A percentile compares a stretch with the other conserved stretches of the same genome.
Evolutionary conservation across 2,113 vertebrate species (phyloP).

Genomic region (Platycercus adscitus): DNA sequence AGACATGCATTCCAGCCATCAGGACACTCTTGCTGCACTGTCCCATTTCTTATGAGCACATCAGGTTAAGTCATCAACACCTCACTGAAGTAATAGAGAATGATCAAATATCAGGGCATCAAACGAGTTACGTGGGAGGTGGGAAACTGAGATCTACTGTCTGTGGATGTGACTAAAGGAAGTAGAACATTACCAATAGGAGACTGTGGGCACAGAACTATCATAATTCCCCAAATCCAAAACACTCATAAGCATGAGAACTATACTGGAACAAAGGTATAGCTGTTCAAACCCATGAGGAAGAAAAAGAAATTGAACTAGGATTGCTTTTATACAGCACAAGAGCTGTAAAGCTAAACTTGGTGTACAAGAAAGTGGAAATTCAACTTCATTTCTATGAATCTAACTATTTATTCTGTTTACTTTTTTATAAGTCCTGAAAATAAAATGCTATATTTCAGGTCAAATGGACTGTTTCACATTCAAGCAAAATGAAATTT

Average conservation of each 20-base stretch:
- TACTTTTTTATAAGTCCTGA: not conserved
- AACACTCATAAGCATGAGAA: not conserved
- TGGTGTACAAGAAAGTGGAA: not conserved
- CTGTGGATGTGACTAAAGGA: not conserved
- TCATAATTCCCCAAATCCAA: not conserved
- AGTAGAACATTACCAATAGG: not conserved
- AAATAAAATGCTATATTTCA: not conserved
- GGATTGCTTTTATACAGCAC: not conserved
- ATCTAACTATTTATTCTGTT: not conserved
- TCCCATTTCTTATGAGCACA: not conserved
- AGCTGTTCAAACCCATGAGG: not conserved
- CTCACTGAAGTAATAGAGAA: not conserved
- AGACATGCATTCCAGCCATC: not conserved
- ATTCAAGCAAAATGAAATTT: not conserved
- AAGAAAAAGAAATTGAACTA: not conserved
- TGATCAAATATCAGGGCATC: not conserved
- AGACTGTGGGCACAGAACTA: not conserved
- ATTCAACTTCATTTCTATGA: not conserved
- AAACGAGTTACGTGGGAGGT: not conserved
- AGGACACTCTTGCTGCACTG: not conserved
- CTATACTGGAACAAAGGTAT: not conserved
- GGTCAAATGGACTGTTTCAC: not conserved
- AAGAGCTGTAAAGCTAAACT: not conserved
- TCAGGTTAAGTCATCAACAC: not conserved
- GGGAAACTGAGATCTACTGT: not conserved